Base-by-base conservation (phyloP, 2,888 invertebrate genomes). In the Punctoribates punctum region DNA sequence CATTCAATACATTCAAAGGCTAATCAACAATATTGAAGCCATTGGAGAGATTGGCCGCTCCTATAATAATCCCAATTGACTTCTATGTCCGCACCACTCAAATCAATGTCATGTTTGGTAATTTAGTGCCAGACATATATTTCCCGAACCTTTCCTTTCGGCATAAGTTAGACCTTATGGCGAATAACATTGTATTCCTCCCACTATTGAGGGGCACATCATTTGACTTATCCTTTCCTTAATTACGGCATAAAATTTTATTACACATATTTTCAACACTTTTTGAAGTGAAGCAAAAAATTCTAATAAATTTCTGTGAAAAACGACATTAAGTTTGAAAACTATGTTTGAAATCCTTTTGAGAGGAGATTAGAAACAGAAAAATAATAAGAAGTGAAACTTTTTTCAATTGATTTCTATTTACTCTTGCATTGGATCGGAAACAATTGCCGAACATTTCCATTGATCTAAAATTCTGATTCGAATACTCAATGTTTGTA, bases 1-100 rank as follows among this genome's bases (percentile, higher is more conserved):
- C 42, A 42, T 42, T 42, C 51, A 51, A 51, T 20, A 51, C 51
- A 51, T 51, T 20, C 51, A 51, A 20, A 51, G 51, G 51, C 51
- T 51, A 51, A 51, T 51, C 51, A 51, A 51, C 51, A 51, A n/a
- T 51, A 51, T 51, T 51, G 51, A 20, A 51, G 17, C n/a, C 51
- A 51, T 51, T 51, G 51, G 51, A 17, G 51, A 51, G 51, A 51
- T 51, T 17, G 51, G 51, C 51, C 20, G 51, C 20, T 17, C n/a
- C 51, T 51, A 51, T n/a, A 51, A 17, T 51, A 51, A 51, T 51
- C 51, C 51, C 51, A 51, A 51, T 51, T 51, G 51, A 20, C 9
- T 51, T 51, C 20, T 51, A 17, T n/a, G 51, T 51, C 51, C 51
- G 51, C n/a, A 42, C 4, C 51, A 51, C 51, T 51, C 51, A 51